Conservation (phyloP, 64 coral and sea anemone species). For the Dendrophyllia cribrosa region DNA sequence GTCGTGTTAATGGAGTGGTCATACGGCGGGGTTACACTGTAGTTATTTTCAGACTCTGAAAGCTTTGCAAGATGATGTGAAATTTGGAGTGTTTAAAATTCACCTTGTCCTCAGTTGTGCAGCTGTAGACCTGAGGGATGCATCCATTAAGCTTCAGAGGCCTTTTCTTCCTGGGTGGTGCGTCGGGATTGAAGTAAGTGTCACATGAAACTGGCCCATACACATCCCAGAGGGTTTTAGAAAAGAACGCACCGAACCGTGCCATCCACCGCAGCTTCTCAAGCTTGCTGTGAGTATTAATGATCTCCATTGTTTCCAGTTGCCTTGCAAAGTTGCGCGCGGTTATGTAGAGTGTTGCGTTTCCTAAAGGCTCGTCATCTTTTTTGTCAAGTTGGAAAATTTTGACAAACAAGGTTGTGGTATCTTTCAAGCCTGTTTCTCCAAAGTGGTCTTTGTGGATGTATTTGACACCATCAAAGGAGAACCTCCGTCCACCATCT, state of each 20-base stretch:
- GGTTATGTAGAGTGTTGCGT: constrained; percentile 26
- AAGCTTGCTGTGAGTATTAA: constrained; percentile 29
- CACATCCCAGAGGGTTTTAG: constrained; percentile 40
- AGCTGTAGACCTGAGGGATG: constrained; percentile 30
- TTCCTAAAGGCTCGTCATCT: constrained; percentile 2
- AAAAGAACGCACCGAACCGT: constrained; percentile 39
- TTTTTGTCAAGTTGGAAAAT: background rate
- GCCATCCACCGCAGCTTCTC: constrained; percentile 41
- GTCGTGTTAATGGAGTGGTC: no score
- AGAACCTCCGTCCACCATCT: background rate
- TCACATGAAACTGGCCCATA: constrained; percentile 34
- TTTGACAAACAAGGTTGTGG: constrained; percentile 56
- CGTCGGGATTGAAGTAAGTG: background rate
- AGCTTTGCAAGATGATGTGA: no score
- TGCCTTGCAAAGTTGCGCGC: constrained; percentile 48
- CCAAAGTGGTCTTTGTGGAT: constrained; percentile 54
- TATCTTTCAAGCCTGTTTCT: constrained; percentile 53
- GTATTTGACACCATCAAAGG: constrained; percentile 60
- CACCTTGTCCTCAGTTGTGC: constrained; percentile 55
- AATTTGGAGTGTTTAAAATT: background rate
- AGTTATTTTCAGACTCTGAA: no score
- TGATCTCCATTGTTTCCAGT: constrained; percentile 45
- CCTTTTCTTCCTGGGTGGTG: constrained; percentile 50
- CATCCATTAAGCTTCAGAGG: constrained; percentile 33
- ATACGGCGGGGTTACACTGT: no score